Evolutionary conservation across 2,888 invertebrate genomes (phyloP), one percentile per base, ranked within the genome.

Genomic region (Cistogaster globosa): DNA sequence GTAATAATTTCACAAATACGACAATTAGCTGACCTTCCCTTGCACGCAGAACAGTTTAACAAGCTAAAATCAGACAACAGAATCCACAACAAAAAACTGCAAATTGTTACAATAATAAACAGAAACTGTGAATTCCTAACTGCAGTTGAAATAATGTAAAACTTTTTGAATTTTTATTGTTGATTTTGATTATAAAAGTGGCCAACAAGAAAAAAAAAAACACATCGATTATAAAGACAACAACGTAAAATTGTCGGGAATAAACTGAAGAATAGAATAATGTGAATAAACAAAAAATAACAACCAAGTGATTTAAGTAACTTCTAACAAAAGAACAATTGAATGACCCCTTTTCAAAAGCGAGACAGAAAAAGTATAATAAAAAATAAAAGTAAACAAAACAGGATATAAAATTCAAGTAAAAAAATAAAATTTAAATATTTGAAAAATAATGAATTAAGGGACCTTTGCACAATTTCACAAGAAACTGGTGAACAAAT

Each of bases 301-400:
- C 78, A 85, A 82, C 67, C 78, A 79, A 82, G 79, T 69, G 82
- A 82, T 85, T 82, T 82, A 82, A 85, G 78, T 71, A 76, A 79
- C 85, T 85, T 18, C 51, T 42, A 74, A 75, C 63, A 85, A 85
- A 75, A 79, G 75, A 82, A 79, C 78, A 69, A 78, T 79, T 84
- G 76, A 67, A 62, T 71, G 79, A 74, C 80, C 74, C 74, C 42
- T 36, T 74, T 68, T 20, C 9, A 65, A 53, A 6, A 62, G n/a
- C n/a, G 62, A 57, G 22, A 74, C 42, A 57, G 16, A 53, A 42
- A 57, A n/a, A 12, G 12, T 42, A 12, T 8, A 67, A 55, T 12
- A 57, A 5, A 22, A 65, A n/a, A 78, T 14, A 63, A 57, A 51
- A 32, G 20, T 16, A 18, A 32, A 32, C 1, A 4, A 58, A n/a